Evolutionary conservation across 2,797 vertebrate genomes (phyloP), one percentile per base, ranked within the genome.

Genomic region (Alcedo quadribrachys): DNA sequence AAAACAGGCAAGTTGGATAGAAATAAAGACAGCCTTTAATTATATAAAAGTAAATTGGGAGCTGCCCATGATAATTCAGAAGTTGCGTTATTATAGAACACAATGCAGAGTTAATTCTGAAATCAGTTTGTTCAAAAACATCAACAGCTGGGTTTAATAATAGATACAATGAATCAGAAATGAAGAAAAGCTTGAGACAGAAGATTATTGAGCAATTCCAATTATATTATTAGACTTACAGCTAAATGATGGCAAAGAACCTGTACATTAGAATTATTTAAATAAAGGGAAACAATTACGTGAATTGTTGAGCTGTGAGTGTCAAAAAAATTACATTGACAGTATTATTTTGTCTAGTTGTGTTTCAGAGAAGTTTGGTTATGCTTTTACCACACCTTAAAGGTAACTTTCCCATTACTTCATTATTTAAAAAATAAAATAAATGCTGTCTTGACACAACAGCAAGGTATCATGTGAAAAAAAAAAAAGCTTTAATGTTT

Each of bases 11-110:
- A 96, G 95, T 97, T 96, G 85, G 94, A 97, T 79, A 95, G 93
- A 97, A 97, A 97, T 97, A 98, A 97, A 98, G 93, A 97, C 94
- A 97, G 93, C 94, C 95, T 97, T 98, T 98, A 98, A 98, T 98
- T 98, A 98, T 98, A 97, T 94, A 95, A 98, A 97, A 97, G 97
- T 97, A 98, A 97, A 98, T 96, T 98, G 97, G 94, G 96, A 98
- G 84, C 94, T 96, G 95, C 96, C 95, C 95, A 95, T 96, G 95
- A 95, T 95, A 97, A 97, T 97, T 97, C 96, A 95, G 96, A 98
- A 97, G 94, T 96, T 85, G 82, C 6, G 5, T 97, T 97, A 97
- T 98, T 97, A 97, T 33, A 94, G 92, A 97, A 97, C 75, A 98
- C 96, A 97, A 97, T 96, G 92, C 92, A 95, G 93, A 97, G 96